Conservation (phyloP, 1,140 invertebrate genomes). For the Macrosteles quadrilineatus region DNA sequence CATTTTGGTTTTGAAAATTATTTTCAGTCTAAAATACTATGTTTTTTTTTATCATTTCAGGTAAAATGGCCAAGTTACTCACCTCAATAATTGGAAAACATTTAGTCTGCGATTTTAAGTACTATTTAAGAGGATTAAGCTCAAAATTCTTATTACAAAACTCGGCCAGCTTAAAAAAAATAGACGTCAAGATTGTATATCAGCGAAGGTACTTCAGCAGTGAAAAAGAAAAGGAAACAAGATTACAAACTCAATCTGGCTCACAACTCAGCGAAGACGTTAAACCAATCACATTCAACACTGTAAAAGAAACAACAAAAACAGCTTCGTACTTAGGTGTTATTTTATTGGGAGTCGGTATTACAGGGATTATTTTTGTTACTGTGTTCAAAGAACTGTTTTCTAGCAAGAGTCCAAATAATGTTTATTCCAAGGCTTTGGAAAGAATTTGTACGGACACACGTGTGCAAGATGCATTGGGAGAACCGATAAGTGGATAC, state of each 20-base stretch:
- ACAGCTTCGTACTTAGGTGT: constrained; percentile 79
- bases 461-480: constrained; percentile 71
- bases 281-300: constrained; percentile 55
- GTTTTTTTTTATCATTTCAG: too few species aligned
- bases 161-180: too few species aligned
- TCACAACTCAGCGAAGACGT: constrained; percentile 53
- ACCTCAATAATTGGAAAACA: too few species aligned
- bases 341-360: constrained; percentile 74
- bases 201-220: too few species aligned
- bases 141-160: too few species aligned
- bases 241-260: background rate
- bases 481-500: constrained; percentile 84
- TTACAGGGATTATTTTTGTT: constrained; percentile 79
- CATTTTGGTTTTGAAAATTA: too few species aligned
- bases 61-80: too few species aligned
- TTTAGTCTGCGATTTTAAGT: too few species aligned
- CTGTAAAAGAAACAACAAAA: constrained; percentile 86
- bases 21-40: too few species aligned
- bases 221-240: background rate
- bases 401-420: constrained; percentile 82
- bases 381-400: constrained; percentile 83
- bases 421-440: constrained; percentile 77
- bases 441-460: constrained; percentile 70
- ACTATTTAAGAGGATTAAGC: too few species aligned
- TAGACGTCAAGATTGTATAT: too few species aligned